A percentile compares a stretch with the other conserved stretches of the same genome.
phyloP scores from a whole-genome alignment of 1,140 invertebrate genomes.

The Neodiprion pinetum region DNA sequence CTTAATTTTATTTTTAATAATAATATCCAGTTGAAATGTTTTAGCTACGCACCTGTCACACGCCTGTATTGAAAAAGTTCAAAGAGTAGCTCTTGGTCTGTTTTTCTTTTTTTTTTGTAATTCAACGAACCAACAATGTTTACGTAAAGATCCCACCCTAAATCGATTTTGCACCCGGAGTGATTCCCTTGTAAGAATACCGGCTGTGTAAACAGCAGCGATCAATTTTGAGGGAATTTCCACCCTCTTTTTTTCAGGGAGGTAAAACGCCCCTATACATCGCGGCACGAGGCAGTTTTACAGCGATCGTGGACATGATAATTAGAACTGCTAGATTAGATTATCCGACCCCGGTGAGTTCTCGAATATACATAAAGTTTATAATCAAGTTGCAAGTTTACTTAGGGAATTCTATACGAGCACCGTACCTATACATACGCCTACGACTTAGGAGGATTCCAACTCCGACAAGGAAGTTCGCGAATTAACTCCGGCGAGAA shows the following conservation, averaged over 20 bases:
- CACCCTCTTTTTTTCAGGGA: slow-evolving; percentile 52
- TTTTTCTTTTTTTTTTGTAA: no score
- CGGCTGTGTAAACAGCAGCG: no score
- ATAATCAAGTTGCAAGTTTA: not conserved
- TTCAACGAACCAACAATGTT: no score
- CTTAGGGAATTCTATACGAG: not conserved
- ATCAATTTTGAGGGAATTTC: no score
- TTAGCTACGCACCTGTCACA: no score
- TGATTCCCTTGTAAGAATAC: no score
- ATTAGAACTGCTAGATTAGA: slow-evolving; percentile 77
- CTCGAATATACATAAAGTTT: not conserved
- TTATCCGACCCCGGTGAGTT: slow-evolving; percentile 48
- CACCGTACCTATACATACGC: slow-evolving; percentile 17
- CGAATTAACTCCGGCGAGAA: slow-evolving; percentile 43
- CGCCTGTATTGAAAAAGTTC: no score
- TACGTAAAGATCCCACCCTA: no score
- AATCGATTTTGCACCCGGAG: no score
- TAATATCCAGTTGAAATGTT: no score
- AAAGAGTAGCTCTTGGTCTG: no score
- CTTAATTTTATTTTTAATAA: no score
- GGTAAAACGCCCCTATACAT: slow-evolving; percentile 75
- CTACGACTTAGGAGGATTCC: slow-evolving; percentile 47
- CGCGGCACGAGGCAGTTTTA: slow-evolving; percentile 81
- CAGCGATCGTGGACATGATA: slow-evolving; percentile 84
- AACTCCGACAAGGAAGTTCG: slow-evolving; percentile 47